These are phyloP conservation scores for Lasius platythorax DNA, from an alignment of 2,888 invertebrate genomes.

Conservation along the genomic window DNA sequence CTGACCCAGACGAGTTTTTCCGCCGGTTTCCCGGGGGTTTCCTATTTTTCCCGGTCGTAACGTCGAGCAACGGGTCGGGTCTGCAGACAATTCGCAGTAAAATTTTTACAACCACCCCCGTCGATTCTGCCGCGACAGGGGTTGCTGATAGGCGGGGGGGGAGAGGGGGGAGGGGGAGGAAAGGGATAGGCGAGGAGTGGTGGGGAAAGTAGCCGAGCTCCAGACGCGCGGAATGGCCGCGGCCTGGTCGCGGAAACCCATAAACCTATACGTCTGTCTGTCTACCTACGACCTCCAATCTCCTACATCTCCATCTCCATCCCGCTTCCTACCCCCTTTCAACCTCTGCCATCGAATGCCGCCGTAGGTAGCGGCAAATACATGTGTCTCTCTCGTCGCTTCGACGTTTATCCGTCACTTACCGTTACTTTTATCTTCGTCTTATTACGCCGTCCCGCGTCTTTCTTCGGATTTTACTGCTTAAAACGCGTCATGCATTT, in stretches of 20 bases:
- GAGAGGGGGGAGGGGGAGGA: conserved; percentile 36
- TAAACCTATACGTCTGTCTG: conserved; percentile 81
- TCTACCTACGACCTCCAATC: conserved; percentile 76
- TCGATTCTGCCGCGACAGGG: conserved; percentile 67
- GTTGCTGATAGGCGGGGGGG: conserved; percentile 59
- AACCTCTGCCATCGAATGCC: conserved; percentile 39
- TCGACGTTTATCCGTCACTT: conserved; percentile 55
- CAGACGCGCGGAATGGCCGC: conserved; percentile 81
- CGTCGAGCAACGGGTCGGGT: conserved; percentile 80
- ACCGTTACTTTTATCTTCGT: conserved; percentile 42
- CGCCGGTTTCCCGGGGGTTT: conserved; percentile 79
- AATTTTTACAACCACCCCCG: conserved; percentile 83
- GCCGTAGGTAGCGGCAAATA: conserved; percentile 34
- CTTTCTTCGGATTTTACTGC: conserved; percentile 31
- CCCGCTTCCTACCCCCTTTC: conserved; percentile 44
- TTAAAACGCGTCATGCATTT: conserved; percentile 11
- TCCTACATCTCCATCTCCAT: conserved; percentile 62
- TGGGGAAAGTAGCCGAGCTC: conserved; percentile 74
- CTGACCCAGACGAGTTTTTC: conserved; percentile 85
- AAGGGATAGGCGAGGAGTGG: conserved; percentile 16
- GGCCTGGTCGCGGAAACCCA: conserved; percentile 83
- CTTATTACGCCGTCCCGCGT: conserved; percentile 56
- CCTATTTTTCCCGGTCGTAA: conserved; percentile 84
- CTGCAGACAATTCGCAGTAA: conserved; percentile 86
- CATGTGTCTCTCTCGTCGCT: conserved; percentile 52